These are phyloP conservation scores for Anoplolepis gracilipes DNA, from an alignment of 1,140 invertebrate species.

Conservation along the genomic window DNA sequence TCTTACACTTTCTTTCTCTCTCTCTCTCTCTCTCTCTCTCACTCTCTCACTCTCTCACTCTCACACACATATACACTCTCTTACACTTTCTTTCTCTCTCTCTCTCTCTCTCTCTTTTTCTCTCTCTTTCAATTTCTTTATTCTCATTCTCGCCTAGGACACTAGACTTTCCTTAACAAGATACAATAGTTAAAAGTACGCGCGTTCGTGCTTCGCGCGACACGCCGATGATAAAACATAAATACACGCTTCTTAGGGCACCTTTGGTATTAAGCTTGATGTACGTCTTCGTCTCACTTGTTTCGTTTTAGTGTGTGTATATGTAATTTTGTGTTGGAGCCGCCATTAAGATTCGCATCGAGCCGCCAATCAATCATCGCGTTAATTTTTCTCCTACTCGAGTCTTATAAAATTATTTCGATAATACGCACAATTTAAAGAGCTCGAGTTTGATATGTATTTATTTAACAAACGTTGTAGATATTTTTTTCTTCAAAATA, in stretches of 20 bases:
- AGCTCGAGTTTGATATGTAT: constrained; percentile 30
- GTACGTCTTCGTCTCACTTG: constrained; percentile 74
- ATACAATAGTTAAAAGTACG: constrained; percentile 77
- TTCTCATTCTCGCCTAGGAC: constrained; percentile 71
- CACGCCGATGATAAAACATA: constrained; percentile 84
- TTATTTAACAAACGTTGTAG: background rate
- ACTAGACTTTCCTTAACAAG: constrained; percentile 82
- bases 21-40: constrained; percentile 7
- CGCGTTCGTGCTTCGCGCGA: constrained; percentile 74
- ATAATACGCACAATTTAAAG: constrained; percentile 11
- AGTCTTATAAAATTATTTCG: background rate
- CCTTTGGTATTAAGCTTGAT: constrained; percentile 87
- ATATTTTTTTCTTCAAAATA: constrained; percentile 1
- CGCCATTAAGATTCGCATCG: constrained; percentile 27
- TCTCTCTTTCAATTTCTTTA: constrained; percentile 37
- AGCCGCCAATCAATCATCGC: constrained; percentile 3
- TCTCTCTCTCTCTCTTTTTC: constrained; percentile 3
- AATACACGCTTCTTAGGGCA: constrained; percentile 86
- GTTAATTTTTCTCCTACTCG: constrained; percentile 9
- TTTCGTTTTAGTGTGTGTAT: constrained; percentile 58
- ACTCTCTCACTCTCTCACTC: background rate
- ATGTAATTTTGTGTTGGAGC: constrained; percentile 62
- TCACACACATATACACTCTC: constrained; percentile 40
- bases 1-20: constrained; percentile 32
- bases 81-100: constrained; percentile 33